Percentiles rank a stretch among this genome's conserved stretches.
phyloP scores from a whole-genome alignment of 2,797 vertebrate species.

The Euphonia xanthogaster region DNA sequence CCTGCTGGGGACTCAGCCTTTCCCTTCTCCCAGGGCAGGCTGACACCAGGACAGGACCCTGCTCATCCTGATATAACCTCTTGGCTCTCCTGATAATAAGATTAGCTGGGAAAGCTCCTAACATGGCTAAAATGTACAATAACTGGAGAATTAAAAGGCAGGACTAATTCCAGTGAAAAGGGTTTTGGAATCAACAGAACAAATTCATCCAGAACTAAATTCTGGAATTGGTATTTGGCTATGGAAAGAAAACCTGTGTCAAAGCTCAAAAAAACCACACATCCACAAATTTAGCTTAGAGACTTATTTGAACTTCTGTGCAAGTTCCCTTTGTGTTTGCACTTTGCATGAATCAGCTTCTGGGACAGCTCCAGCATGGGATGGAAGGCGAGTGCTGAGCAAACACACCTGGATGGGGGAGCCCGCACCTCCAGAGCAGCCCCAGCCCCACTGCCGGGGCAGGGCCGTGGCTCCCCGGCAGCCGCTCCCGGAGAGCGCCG shows the following conservation, averaged over 20 bases:
- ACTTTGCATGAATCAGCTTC: background rate
- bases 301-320: background rate
- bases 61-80: background rate
- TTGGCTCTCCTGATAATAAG: background rate
- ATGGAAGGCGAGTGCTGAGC: background rate
- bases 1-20: background rate
- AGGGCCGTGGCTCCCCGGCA: accelerated
- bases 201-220: background rate
- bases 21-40: background rate
- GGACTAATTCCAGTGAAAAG: background rate
- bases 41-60: background rate
- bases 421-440: background rate
- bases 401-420: background rate
- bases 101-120: background rate
- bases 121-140: background rate
- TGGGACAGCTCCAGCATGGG: background rate
- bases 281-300: background rate
- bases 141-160: background rate
- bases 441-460: background rate
- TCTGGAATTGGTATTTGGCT: background rate
- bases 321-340: background rate
- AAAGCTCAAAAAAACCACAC: background rate
- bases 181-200: background rate
- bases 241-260: background rate
- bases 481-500: accelerated